phyloP scores from a whole-genome alignment of 1,140 invertebrate genomes.

The Drosophila bifasciata region DNA sequence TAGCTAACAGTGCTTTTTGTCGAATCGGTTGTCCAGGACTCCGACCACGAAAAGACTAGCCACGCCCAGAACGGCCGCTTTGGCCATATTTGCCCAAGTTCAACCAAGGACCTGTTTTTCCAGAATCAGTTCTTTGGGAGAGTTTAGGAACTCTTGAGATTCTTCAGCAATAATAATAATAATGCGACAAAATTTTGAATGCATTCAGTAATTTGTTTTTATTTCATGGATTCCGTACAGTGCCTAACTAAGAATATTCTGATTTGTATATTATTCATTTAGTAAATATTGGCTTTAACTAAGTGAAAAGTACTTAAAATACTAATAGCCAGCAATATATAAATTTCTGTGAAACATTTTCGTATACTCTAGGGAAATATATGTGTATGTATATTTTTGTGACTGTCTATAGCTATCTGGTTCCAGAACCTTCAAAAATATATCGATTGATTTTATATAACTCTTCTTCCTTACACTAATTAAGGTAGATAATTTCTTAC shows the following conservation, averaged over 20 bases:
- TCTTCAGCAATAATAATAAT: constrained; percentile 11
- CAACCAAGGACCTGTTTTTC: too few relatives aligned
- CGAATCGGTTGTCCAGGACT: too few relatives aligned
- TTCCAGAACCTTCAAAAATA: constrained; percentile 61
- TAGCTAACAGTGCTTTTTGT: too few relatives aligned
- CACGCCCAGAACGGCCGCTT: too few relatives aligned
- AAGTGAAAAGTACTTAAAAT: constrained; percentile 41
- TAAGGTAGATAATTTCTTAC: constrained; percentile 33
- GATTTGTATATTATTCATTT: constrained; percentile 17
- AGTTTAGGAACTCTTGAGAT: too few relatives aligned
- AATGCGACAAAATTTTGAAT: too few relatives aligned
- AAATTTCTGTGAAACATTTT: constrained; percentile 75
- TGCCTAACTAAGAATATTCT: constrained; percentile 30
- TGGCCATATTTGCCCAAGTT: too few relatives aligned
- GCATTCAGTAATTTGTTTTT: constrained; percentile 13
- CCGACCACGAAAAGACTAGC: too few relatives aligned
- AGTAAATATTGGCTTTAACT: constrained; percentile 36
- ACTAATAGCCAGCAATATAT: constrained; percentile 68
- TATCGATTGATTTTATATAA: constrained; percentile 42
- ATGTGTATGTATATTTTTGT: constrained; percentile 42
- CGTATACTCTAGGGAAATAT: constrained; percentile 67
- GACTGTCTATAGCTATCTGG: constrained; percentile 24
- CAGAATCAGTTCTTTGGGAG: too few relatives aligned
- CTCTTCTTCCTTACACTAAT: constrained; percentile 31
- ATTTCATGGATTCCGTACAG: constrained; percentile 44